Base-by-base conservation (phyloP, 1,140 invertebrate genomes). In the Ceratina japonica region DNA sequence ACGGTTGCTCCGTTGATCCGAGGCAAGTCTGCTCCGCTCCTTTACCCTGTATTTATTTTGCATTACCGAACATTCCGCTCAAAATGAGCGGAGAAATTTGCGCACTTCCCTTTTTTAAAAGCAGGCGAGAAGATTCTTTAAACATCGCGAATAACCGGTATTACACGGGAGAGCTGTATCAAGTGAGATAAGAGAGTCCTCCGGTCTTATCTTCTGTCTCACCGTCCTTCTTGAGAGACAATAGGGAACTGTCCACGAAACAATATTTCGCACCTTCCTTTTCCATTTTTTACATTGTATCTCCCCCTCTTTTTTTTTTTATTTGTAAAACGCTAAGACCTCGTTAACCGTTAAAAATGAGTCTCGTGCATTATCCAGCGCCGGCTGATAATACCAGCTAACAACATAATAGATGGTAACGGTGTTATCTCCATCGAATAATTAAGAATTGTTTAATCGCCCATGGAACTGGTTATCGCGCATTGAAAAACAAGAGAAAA, bases 371-470 rank as follows among this genome's bases (percentile, higher is more conserved):
- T 84, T 77, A 77, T 63, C 52, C 75, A 18, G 49, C 13, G 24
- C 1, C 4, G 22, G 20, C 20, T 66, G 79, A 84, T 84, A 81
- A 84, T 70, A 20, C 54, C 59, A 10, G 49, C n/a, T 44, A 27
- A 80, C 61, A 65, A 77, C 74, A 10, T 44, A 44, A 44, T 44
- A 84, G 65, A 64, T 54, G 58, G 73, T 24, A 58, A 62, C 65
- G 52, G 82, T 62, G 64, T 78, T 84, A 84, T 85, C 83, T 85
- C 13, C n/a, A 71, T 81, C 74, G 79, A 81, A 81, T 81, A 85
- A 85, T 85, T 84, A 84, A 81, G 74, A 85, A 81, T 84, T 84
- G 83, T 84, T 77, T 84, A 84, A 84, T 84, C 80, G 82, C 31
- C 51, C 58, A 63, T 52, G 68, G 13, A 76, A 68, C 15, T 73